Base-by-base conservation (phyloP, 2,888 invertebrate species). In the Ectobius pallidus region DNA sequence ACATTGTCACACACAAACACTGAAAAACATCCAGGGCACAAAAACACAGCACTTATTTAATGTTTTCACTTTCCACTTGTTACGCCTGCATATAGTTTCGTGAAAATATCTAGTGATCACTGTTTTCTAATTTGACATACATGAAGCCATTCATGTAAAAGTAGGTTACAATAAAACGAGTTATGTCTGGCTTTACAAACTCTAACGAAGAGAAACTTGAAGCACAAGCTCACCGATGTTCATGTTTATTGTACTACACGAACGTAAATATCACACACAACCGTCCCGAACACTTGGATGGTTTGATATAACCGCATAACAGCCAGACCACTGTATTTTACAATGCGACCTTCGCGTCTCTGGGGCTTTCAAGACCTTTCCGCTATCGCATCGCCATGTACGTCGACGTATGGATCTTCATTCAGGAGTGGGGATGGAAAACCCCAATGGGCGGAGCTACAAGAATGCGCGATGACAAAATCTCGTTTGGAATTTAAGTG, bases 381-480 rank as follows among this genome's bases (percentile, higher is more conserved):
- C 27, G 22, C 68, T 61, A 61, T 16, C 32, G 18, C 67, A 70
- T 68, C 67, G 73, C 73, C 73, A 73, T 73, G 73, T 73, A 73
- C 52, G 69, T 42, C 69, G 69, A 63, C 70, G 73, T 69, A 67
- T 61, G 34, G 67, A 68, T 67, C 42, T 30, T 49, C 52, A 22
- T 27, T 14, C 16, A 2, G 25, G 39, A 69, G 73, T 68, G 73
- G 63, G 61, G 39, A 32, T 67, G 73, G 71, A 71, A 73, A 71
- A 63, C 58, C 71, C 74, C 70, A 55, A 30, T 55, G 65, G 75
- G 71, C 69, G 75, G 75, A 71, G 75, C 70, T 32, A 69, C 32
- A 27, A 46, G 46, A 61, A 52, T 18, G 68, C 73, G 46, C 30
- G 34, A 14, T 44, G 65, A 46, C 65, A 16, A 65, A 46, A 65